phyloP scores from a whole-genome alignment of 2,113 vertebrate genomes.

The Microtus montanus region DNA sequence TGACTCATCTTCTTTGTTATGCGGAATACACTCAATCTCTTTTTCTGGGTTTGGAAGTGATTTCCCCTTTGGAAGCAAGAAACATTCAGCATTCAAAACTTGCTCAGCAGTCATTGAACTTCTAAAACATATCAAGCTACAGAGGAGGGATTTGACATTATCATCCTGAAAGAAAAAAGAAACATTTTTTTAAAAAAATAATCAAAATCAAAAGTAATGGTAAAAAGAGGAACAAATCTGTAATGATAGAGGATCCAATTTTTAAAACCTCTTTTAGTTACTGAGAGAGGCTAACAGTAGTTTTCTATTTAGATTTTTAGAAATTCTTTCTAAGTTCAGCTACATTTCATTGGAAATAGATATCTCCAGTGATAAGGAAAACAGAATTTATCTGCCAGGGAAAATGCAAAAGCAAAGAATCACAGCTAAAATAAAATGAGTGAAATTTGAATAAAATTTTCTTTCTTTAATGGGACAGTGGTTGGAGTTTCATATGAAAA shows the following conservation, averaged over 20 bases:
- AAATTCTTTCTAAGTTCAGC: conserved; percentile 6
- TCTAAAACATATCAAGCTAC: conserved; percentile 80
- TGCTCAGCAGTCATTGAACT: conserved; percentile 83
- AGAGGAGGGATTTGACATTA: conserved; percentile 83
- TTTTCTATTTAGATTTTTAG: conserved; percentile 46
- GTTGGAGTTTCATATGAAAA: conserved; percentile 23
- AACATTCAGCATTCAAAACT: conserved; percentile 83
- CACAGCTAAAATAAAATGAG: not conserved
- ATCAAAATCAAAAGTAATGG: conserved; percentile 45
- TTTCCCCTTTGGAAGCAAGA: conserved; percentile 55
- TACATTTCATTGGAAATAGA: not conserved
- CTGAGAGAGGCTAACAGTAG: conserved; percentile 18
- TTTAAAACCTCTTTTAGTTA: not conserved
- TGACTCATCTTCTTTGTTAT: conserved; percentile 68
- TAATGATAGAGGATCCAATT: not conserved
- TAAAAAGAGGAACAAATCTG: conserved; percentile 34
- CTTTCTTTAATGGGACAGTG: not conserved
- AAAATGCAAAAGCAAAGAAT: conserved; percentile 3
- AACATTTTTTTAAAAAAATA: conserved; percentile 36
- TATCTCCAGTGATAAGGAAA: conserved; percentile 44
- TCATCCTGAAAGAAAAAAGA: conserved; percentile 80
- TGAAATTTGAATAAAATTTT: conserved; percentile 28
- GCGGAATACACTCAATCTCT: conserved; percentile 33
- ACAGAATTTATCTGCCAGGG: not conserved
- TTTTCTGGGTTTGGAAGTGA: conserved; percentile 70